A percentile compares a stretch with the other conserved stretches of the same genome.
Evolutionary conservation across 2,888 invertebrate genomes (phyloP).

Genomic region (Saturnia pavonia): DNA sequence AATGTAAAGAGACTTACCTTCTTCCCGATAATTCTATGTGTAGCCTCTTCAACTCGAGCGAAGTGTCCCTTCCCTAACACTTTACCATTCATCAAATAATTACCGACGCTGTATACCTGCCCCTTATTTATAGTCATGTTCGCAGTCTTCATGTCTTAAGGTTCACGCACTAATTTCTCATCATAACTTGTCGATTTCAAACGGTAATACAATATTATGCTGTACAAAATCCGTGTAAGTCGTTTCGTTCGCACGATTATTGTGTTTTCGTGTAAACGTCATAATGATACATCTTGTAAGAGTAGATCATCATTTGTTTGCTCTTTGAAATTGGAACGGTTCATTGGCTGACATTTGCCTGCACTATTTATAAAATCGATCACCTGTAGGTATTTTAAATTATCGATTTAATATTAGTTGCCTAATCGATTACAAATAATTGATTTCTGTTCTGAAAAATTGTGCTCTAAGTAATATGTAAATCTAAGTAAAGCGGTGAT

Average conservation of each 20-base stretch:
- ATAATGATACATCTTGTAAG: conserved; percentile 37
- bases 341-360: conserved; percentile 43
- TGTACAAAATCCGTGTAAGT: conserved; percentile 23
- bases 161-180: conserved; percentile 56
- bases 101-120: conserved; percentile 84
- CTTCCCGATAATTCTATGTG: conserved; percentile 84
- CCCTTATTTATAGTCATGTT: conserved; percentile 59
- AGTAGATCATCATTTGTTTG: conserved; percentile 65
- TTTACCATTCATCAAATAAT: conserved; percentile 86
- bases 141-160: conserved; percentile 53
- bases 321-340: conserved; percentile 66
- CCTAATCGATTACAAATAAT: not conserved
- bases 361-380: conserved; percentile 56
- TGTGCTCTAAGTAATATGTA: too few relatives aligned
- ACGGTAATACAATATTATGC: conserved; percentile 33
- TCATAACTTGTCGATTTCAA: conserved; percentile 54
- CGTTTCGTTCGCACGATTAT: conserved; percentile 44
- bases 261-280: conserved; percentile 61
- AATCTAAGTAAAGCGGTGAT: too few relatives aligned
- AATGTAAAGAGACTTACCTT: conserved; percentile 76
- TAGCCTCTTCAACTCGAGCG: conserved; percentile 88
- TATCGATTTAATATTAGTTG: not conserved
- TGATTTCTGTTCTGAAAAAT: not conserved
- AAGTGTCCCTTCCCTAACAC: conserved; percentile 89
- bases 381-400: not conserved